phyloP scores from a whole-genome alignment of 2,888 invertebrate genomes.

The Luffia ferchaultella region DNA sequence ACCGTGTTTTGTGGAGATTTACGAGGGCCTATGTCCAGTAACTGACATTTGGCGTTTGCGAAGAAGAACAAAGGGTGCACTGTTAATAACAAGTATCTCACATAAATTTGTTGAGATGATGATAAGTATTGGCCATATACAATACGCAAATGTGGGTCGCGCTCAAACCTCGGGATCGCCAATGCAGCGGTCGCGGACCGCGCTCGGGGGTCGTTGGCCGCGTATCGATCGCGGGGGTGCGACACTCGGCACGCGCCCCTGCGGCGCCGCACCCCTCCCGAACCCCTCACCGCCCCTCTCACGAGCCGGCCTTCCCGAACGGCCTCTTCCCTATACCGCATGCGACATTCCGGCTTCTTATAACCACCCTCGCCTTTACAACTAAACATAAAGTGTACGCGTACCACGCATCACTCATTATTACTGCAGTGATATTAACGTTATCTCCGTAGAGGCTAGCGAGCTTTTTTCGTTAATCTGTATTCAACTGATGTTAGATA shows the following conservation, averaged over 20 bases:
- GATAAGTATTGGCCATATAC: too few species aligned
- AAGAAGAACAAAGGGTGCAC: too few species aligned
- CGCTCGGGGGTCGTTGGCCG: slow-evolving; percentile 54
- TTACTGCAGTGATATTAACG: slow-evolving; percentile 3
- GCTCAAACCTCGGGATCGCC: slow-evolving; percentile 29
- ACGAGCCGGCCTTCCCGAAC: slow-evolving; percentile 44
- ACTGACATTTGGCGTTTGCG: too few species aligned
- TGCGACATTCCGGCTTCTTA: slow-evolving; percentile 54
- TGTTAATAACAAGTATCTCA: too few species aligned
- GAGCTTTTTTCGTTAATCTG: too few species aligned
- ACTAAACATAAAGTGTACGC: too few species aligned
- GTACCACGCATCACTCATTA: neutral
- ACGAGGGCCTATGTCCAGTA: too few species aligned
- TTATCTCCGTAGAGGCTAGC: too few species aligned
- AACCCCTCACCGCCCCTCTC: slow-evolving; percentile 23
- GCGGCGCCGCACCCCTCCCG: slow-evolving; percentile 35
- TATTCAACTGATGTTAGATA: too few species aligned
- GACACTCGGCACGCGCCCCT: slow-evolving; percentile 39
- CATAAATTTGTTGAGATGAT: too few species aligned
- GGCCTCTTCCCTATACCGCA: slow-evolving; percentile 41
- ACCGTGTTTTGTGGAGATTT: too few species aligned
- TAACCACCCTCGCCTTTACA: slow-evolving; percentile 13
- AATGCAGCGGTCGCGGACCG: slow-evolving; percentile 51
- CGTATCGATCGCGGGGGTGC: slow-evolving; percentile 55
- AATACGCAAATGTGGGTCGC: slow-evolving; percentile 44